Percentiles rank a stretch among this genome's conserved stretches.
Evolutionary conservation across 2,888 invertebrate genomes (phyloP).

Genomic region (Teleogryllus oceanicus): DNA sequence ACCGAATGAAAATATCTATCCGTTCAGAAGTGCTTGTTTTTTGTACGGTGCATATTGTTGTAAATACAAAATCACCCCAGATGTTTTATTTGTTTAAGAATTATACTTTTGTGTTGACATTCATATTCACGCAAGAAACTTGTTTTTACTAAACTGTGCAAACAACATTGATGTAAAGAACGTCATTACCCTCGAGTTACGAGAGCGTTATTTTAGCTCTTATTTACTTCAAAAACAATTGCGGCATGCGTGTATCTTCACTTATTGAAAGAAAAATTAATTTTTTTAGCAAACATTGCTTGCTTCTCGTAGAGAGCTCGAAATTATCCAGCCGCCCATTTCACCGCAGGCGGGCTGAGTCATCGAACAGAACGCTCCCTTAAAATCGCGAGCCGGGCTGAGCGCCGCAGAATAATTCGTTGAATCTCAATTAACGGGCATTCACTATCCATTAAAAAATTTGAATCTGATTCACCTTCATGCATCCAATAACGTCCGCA

Average conservation of each 20-base stretch:
- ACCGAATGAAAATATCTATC: background rate
- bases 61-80: background rate
- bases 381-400: background rate
- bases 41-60: background rate
- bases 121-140: background rate
- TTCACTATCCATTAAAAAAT: background rate
- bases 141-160: background rate
- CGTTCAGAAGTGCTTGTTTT: background rate
- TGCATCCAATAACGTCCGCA: background rate
- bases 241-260: background rate
- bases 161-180: background rate
- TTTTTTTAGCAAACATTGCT: background rate
- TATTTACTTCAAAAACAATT: background rate
- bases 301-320: background rate
- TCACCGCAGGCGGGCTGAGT: background rate
- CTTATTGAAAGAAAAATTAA: background rate
- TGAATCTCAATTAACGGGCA: conserved; percentile 9
- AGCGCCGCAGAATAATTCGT: background rate
- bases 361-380: no score
- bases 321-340: background rate
- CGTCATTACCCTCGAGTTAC: background rate
- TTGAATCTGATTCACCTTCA: conserved; percentile 10
- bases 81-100: background rate
- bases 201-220: background rate
- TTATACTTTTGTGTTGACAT: conserved; percentile 10